Conservation (phyloP, 2,113 vertebrate genomes). For the Boleophthalmus pectinirostris region DNA sequence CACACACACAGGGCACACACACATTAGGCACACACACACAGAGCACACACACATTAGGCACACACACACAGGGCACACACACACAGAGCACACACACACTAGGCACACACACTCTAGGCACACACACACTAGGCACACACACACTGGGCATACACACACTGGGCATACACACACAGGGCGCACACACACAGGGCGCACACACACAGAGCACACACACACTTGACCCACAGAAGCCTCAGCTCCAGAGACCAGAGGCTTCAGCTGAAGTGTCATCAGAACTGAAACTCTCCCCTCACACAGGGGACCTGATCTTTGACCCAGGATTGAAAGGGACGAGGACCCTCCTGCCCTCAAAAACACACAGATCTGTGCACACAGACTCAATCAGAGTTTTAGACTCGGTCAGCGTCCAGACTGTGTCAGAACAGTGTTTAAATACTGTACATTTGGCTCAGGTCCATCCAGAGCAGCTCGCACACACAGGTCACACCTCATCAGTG, state of each 20-base stretch:
- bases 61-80: no score
- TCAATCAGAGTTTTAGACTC: background rate
- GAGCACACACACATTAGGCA: no score
- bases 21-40: no score
- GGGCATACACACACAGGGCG: no score
- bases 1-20: no score
- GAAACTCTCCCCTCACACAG: no score
- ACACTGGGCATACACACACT: no score
- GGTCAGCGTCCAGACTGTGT: background rate
- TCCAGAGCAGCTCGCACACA: constrained; percentile 12
- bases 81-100: no score
- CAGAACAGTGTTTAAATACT: background rate
- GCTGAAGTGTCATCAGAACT: background rate
- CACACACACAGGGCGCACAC: no score
- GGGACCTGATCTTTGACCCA: background rate
- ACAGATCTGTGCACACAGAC: background rate
- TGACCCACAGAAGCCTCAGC: constrained; percentile 4
- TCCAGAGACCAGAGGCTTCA: background rate
- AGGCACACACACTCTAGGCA: no score
- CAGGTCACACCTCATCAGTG: constrained; percentile 1
- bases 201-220: no score
- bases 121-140: no score
- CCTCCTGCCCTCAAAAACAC: background rate
- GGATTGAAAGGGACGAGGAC: background rate
- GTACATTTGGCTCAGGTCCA: constrained; percentile 1